phyloP scores from a whole-genome alignment of 2,113 vertebrate genomes.

The Salminus brasiliensis region DNA sequence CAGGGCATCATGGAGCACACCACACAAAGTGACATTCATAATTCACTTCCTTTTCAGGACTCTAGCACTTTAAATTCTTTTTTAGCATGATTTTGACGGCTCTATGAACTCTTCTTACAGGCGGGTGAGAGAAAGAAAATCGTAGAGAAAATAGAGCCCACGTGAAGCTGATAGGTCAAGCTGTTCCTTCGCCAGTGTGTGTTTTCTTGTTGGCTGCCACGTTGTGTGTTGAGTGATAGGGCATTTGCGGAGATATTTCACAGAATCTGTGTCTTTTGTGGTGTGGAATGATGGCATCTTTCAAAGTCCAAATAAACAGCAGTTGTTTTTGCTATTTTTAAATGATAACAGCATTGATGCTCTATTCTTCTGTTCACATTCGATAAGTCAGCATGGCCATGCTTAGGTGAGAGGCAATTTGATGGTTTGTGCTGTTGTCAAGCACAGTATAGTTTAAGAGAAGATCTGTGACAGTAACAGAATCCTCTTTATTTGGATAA shows the following conservation, averaged over 20 bases:
- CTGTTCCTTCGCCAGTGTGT: not conserved
- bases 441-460: not conserved
- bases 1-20: not conserved
- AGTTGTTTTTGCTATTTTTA: not conserved
- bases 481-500: too few relatives aligned
- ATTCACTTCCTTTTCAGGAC: not conserved
- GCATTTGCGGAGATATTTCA: not conserved
- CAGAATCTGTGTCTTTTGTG: not conserved
- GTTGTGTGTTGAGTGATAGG: slow-evolving; percentile 14
- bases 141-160: not conserved
- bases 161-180: not conserved
- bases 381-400: not conserved
- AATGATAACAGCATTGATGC: not conserved
- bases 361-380: not conserved
- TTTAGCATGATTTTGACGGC: not conserved
- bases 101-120: not conserved
- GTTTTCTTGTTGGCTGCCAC: slow-evolving; percentile 5
- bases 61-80: not conserved
- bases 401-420: not conserved
- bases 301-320: not conserved
- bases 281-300: not conserved
- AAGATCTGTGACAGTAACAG: too few relatives aligned
- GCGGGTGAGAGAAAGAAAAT: too few relatives aligned
- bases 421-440: not conserved
- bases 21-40: not conserved